Evolutionary conservation across 2,797 vertebrate species (phyloP).

Genomic region (Lithobates sylvaticus): DNA sequence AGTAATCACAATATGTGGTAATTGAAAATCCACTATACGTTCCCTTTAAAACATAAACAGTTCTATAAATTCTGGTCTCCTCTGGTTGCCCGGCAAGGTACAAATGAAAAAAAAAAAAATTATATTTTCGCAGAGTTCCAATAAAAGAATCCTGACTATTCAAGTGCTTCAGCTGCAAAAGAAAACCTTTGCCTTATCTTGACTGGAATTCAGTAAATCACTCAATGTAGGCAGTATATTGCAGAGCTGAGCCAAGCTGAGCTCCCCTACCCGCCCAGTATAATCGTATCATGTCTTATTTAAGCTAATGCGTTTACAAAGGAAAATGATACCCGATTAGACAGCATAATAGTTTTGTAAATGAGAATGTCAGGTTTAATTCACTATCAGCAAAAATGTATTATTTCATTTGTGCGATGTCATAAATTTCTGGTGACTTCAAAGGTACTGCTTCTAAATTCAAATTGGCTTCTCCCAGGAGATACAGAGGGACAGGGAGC

Average conservation of each 20-base stretch:
- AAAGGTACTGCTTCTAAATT: conserved; percentile 25
- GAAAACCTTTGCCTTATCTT: conserved; percentile 26
- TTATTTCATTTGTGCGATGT: conserved; percentile 42
- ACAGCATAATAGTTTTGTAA: conserved; percentile 39
- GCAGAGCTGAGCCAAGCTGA: conserved; percentile 4
- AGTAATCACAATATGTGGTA: too few relatives aligned
- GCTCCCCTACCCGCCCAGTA: conserved; percentile 6
- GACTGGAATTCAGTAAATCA: conserved; percentile 6
- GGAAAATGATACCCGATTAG: conserved; percentile 31
- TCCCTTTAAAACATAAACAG: neutral
- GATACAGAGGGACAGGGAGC: conserved; percentile 14
- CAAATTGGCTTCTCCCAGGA: conserved; percentile 38
- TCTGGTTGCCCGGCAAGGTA: neutral
- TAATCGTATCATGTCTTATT: conserved; percentile 51
- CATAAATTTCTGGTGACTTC: conserved; percentile 41
- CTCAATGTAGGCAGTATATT: conserved; percentile 9
- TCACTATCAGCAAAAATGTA: conserved; percentile 46
- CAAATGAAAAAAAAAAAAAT: conserved; percentile 21
- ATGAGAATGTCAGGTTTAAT: conserved; percentile 49
- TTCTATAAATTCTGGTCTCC: neutral
- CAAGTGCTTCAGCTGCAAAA: conserved; percentile 9
- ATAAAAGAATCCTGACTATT: conserved; percentile 12
- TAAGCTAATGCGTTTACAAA: conserved; percentile 49
- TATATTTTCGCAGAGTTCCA: neutral
- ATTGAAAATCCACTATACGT: neutral